phyloP scores from a whole-genome alignment of 2,888 invertebrate species.

The Drosophila paranaensis region DNA sequence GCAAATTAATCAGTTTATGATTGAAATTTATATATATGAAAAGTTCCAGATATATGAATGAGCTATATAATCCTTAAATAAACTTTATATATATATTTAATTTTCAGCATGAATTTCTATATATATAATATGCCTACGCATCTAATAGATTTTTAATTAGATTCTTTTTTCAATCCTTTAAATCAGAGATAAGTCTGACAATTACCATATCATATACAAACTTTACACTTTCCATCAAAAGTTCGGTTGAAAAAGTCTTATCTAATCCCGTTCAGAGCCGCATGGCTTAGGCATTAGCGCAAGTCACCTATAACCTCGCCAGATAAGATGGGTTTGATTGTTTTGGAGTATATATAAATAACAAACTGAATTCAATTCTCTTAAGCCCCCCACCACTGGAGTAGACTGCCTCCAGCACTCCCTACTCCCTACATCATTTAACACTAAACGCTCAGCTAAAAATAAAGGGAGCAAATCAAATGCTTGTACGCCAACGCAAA shows the following conservation, averaged over 20 bases:
- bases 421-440: slow-evolving; percentile 31
- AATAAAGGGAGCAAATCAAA: slow-evolving; percentile 74
- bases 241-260: background rate
- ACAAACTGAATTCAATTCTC: background rate
- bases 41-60: background rate
- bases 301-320: slow-evolving; percentile 8
- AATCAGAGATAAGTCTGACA: no score
- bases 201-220: background rate
- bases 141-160: no score
- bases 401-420: slow-evolving; percentile 26
- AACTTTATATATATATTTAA: no score
- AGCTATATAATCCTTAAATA: background rate
- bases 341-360: background rate
- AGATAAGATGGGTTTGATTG: slow-evolving; percentile 11
- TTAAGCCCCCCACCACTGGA: background rate
- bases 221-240: background rate
- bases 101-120: no score
- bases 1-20: slow-evolving; percentile 16
- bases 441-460: slow-evolving; percentile 55
- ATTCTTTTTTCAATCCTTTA: no score
- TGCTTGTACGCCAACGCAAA: slow-evolving; percentile 65
- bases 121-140: background rate
- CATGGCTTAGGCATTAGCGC: slow-evolving; percentile 1
- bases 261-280: background rate
- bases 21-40: background rate